These are phyloP conservation scores for Urophycis tenuis DNA, from an alignment of 2,797 vertebrate genomes.

Conservation along the genomic window DNA sequence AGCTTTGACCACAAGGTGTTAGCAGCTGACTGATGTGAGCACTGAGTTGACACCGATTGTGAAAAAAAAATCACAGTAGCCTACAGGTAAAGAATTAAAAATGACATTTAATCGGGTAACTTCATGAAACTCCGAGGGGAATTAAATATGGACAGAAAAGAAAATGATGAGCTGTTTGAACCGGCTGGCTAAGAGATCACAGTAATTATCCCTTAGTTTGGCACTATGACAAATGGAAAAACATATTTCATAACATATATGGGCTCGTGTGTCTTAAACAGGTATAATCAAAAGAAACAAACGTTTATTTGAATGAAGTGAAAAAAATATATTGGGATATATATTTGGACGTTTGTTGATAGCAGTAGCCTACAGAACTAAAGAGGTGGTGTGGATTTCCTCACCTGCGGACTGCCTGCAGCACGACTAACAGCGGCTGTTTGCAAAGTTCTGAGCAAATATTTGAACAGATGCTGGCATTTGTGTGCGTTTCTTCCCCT, in stretches of 20 bases:
- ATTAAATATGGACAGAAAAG: background rate
- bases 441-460: slow-evolving; percentile 19
- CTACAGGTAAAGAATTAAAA: background rate
- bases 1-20: slow-evolving; percentile 43
- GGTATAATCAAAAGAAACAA: background rate
- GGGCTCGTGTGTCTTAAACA: background rate
- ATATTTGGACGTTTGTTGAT: no score
- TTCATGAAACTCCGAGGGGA: background rate
- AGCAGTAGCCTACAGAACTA: background rate
- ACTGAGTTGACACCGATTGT: background rate
- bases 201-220: background rate
- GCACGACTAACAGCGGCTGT: slow-evolving; percentile 28
- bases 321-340: no score
- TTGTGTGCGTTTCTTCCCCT: slow-evolving; percentile 8
- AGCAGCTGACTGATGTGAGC: slow-evolving; percentile 25
- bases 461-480: slow-evolving; percentile 30
- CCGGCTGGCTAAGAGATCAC: background rate
- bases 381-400: background rate
- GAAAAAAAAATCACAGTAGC: background rate
- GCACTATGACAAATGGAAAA: background rate
- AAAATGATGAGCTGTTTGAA: background rate
- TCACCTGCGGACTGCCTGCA: slow-evolving; percentile 6
- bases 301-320: background rate
- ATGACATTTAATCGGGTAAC: background rate
- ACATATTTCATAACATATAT: background rate